Evolutionary conservation across 53 echinoderm and acorn worm genomes (phyloP).

Genomic region (Hippasteria phrygiana): DNA sequence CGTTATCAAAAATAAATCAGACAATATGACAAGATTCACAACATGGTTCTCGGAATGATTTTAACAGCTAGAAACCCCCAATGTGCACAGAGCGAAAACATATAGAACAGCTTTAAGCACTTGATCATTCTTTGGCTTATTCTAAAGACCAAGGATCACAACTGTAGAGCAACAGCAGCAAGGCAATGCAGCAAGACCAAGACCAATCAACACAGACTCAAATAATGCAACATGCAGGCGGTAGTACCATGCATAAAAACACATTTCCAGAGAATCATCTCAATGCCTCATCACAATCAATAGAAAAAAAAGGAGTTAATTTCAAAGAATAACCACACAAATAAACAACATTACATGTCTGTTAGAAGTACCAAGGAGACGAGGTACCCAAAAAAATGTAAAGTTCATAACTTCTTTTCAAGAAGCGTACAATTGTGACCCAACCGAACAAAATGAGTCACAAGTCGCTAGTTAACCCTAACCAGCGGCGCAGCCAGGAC

Average conservation of each 20-base stretch:
- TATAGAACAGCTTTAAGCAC: background rate
- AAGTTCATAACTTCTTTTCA: too few relatives aligned
- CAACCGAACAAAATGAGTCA: too few relatives aligned
- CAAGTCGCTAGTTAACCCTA: too few relatives aligned
- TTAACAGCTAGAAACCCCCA: background rate
- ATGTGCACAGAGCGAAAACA: slow-evolving; percentile 5
- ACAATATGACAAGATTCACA: background rate
- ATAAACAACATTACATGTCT: too few relatives aligned
- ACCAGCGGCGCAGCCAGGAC: too few relatives aligned
- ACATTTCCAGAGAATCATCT: background rate
- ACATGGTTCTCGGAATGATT: background rate
- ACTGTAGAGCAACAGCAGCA: background rate
- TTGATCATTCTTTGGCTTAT: background rate
- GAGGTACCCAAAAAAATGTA: too few relatives aligned
- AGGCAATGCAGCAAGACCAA: background rate
- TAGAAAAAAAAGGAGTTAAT: background rate
- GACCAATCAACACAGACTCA: background rate
- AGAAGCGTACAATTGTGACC: too few relatives aligned
- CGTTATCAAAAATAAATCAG: background rate
- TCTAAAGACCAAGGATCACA: background rate
- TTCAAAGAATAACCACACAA: too few relatives aligned
- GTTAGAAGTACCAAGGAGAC: too few relatives aligned
- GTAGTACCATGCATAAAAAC: background rate
- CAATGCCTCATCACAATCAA: too few relatives aligned
- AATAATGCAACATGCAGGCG: slow-evolving; percentile 8